phyloP scores from a whole-genome alignment of 2,797 vertebrate genomes.

The Mycteria americana region DNA sequence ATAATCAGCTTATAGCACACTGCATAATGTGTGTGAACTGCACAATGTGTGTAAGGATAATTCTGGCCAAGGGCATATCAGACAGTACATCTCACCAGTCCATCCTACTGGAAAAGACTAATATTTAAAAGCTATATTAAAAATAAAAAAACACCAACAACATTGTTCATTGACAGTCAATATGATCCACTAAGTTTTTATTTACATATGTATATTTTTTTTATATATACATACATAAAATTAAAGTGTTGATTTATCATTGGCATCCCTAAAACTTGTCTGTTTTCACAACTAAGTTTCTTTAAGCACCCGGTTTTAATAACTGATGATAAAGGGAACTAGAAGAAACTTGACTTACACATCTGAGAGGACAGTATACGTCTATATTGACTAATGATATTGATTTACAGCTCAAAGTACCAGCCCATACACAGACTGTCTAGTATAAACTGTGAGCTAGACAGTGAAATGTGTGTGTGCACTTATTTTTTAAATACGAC shows the following conservation, averaged over 20 bases:
- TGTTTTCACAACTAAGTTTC: background rate
- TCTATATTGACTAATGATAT: background rate
- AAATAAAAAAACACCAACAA: background rate
- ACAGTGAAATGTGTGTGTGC: background rate
- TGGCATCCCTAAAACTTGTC: background rate
- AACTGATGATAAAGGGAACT: background rate
- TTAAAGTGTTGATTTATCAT: background rate
- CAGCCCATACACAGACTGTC: background rate
- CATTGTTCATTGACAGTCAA: background rate
- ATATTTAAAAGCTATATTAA: background rate
- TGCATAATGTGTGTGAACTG: background rate
- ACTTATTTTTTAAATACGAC: background rate
- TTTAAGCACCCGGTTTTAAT: background rate
- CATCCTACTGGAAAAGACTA: background rate
- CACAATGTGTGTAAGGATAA: background rate
- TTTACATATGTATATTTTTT: background rate
- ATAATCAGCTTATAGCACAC: conserved; percentile 28
- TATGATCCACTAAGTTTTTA: background rate
- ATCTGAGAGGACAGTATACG: background rate
- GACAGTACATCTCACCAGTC: background rate
- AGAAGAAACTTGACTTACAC: background rate
- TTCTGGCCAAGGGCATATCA: conserved; percentile 26
- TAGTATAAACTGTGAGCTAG: background rate
- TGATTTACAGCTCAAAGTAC: background rate
- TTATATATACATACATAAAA: background rate